Evolutionary conservation across 2,888 invertebrate genomes (phyloP), one percentile per base, ranked within the genome.

Genomic region (Drosophila ezoana): DNA sequence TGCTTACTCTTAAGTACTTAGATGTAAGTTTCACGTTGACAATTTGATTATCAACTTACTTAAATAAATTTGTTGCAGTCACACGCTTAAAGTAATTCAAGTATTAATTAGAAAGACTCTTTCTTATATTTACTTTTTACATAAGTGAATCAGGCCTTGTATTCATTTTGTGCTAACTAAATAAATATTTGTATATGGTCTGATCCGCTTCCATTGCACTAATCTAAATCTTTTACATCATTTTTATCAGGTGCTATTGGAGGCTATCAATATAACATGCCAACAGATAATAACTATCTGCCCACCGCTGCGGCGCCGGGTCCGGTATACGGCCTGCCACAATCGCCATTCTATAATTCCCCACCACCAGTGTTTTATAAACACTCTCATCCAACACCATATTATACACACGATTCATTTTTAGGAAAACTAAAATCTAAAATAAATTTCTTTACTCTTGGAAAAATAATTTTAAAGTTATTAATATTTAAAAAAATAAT

Each of bases 401-500:
- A 89, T 58, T 86, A 91, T 49, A 79, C 90, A 1, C 86, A 88
- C 14, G 85, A 90, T 6, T 90, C 88, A 18, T 94, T 94, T 61
- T 92, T 95, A 57, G 92, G 95, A 18, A 95, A 96, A 88, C 92
- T 96, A 0, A 94, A 95, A 48, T 92, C 95, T 23, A 96, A 96
- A 91, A 87, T 96, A 53, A 95, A 95, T 84, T 93, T 96, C 1
- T 93, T 95, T 67, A 95, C 96, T 0, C 91, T 96, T 57, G 95
- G 95, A 0, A 96, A 96, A 92, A 94, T 96, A 63, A 86, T 96
- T 61, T 91, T 96, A 37, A 97, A 97, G 90, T 91, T 96, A 53
- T 92, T 96, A 4, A 95, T 97, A 79, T 96, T 97, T 90, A 97
- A 97, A 92, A 95, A 96, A 92, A 94, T 96, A 54, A 95, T 97